Percentiles rank a stretch among this genome's conserved stretches.
phyloP scores from a whole-genome alignment of 2,888 invertebrate genomes.

The Pantelozetes paolii region DNA sequence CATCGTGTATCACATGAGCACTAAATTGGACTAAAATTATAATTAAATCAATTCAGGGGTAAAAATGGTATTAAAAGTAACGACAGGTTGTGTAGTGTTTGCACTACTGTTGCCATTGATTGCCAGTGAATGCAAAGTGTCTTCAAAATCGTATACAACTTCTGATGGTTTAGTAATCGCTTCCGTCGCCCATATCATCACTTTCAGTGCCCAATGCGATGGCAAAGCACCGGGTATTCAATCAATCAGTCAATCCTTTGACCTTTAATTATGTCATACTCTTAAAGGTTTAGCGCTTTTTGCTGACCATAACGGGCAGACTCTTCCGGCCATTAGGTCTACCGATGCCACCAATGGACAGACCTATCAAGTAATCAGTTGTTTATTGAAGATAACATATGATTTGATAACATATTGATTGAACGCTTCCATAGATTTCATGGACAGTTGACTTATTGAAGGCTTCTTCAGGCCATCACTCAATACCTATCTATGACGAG shows the following conservation, averaged over 20 bases:
- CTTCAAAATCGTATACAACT: constrained; percentile 67
- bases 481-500: constrained; percentile 79
- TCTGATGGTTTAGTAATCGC: constrained; percentile 86
- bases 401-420: background rate
- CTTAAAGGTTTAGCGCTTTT: constrained; percentile 66
- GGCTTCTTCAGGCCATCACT: constrained; percentile 73
- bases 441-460: constrained; percentile 85
- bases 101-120: background rate
- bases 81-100: background rate
- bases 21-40: too few relatives aligned
- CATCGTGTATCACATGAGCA: too few relatives aligned
- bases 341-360: constrained; percentile 59
- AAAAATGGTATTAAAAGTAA: too few relatives aligned
- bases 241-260: background rate
- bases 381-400: background rate
- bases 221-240: constrained; percentile 26
- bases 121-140: constrained; percentile 34
- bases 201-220: constrained; percentile 75
- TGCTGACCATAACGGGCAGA: constrained; percentile 79
- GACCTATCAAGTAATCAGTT: constrained; percentile 61
- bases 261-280: constrained; percentile 55
- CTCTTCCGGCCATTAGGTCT: constrained; percentile 74
- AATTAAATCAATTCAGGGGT: too few relatives aligned
- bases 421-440: constrained; percentile 68
- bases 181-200: constrained; percentile 82